Evolutionary conservation across 35 echinoderm and acorn worm species (phyloP), one percentile per base, ranked within the genome.

Genomic region (Apostichopus parvimensis): DNA sequence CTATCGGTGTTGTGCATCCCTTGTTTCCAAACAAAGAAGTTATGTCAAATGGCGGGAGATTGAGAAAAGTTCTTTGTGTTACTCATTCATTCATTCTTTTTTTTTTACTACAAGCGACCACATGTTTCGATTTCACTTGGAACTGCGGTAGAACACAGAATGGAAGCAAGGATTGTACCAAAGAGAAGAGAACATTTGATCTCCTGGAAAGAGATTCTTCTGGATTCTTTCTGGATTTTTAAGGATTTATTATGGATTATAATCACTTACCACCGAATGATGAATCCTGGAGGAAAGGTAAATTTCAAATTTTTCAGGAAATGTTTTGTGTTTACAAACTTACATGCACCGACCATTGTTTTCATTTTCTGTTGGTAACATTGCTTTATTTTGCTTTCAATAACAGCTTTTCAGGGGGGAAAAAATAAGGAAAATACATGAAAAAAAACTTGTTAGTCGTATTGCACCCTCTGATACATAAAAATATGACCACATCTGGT

Each of bases 11-110:
- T 65, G 57, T 62, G 85, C 25, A 87, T 87, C 85, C 85, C 85
- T 87, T 87, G 85, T 87, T 87, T 87, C 64, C 85, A 87, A 87
- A 87, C 85, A 87, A 87, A 87, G 85, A 87, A 87, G 85, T 87
- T 87, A 87, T 87, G 85, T 87, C 85, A 87, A 87, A 87, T 87
- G 85, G 85, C 85, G 85, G 85, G 85, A 87, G 85, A 87, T 87
- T 87, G 85, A 87, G 85, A 87, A 82, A 87, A 87, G 85, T 87
- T 87, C 85, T 87, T 87, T 87, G 85, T 87, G 85, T 87, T 34
- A 87, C 57, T 59, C 54, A 59, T 87, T 71, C 85, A 87, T 87
- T 87, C 85, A 87, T 87, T 57, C 18, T 28, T 65, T 87, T 59
- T 59, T 58, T 87, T 87, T 87, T 87, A 87, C 85, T 66, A 87